Evolutionary conservation across 2,888 invertebrate genomes (phyloP), one percentile per base, ranked within the genome.

Genomic region (Xiphydria camelus): DNA sequence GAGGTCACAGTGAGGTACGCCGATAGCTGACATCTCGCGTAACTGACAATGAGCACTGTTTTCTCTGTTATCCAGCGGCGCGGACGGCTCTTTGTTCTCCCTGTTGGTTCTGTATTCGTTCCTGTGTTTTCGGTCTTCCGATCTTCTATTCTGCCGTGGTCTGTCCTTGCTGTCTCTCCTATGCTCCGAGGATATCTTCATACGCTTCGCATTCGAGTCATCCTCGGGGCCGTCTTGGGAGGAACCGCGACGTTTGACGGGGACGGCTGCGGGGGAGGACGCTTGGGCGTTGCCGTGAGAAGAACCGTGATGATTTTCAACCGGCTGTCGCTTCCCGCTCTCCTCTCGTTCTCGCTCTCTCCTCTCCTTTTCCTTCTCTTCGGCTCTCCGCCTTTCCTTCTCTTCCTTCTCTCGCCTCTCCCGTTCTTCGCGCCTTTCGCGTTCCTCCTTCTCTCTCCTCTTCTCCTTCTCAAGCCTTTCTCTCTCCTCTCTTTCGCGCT

Each of bases 221-320:
- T 88, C 86, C 40, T 79, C 77, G 2, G 80, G 68, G 40, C 76
- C 76, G 46, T 91, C 91, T 68, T 91, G 90, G 1, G 88, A 88
- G 53, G 90, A 90, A 64, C 89, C 82, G 47, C 91, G 81, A 38
- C 91, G 80, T 74, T 91, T 91, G 44, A 81, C 78, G 1, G 86
- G 83, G 20, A 87, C 81, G 47, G 81, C 81, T 3, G 85, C 83
- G 3, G 85, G 85, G 56, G 84, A 64, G 32, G 57, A 54, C 42
- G 34, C 56, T 38, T 43, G 43, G 9, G 36, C 31, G 26, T 10
- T 26, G n/a, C n/a, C n/a, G n/a, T n/a, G n/a, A n/a, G n/a, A n/a
- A 9, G 43, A 19, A 14, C 21, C 14, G 22, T 66, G 31, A 51
- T 73, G 71, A 55, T 75, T 74, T 45, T 77, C 74, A 26, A 61